These are phyloP conservation scores for Anthopleura xanthogrammica DNA, from an alignment of 92 coral and sea anemone species.

Conservation along the genomic window DNA sequence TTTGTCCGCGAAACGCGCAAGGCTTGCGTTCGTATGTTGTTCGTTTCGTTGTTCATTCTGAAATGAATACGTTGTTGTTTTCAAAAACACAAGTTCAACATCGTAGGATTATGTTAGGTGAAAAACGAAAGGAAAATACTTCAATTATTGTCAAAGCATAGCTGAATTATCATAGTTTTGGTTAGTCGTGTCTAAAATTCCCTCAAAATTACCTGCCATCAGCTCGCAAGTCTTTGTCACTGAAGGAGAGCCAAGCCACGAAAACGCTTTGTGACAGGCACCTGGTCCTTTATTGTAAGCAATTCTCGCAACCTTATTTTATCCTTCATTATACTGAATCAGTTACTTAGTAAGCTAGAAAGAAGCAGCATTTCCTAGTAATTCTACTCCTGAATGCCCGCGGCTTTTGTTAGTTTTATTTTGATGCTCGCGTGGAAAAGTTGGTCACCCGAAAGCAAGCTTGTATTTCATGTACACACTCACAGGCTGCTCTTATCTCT, in stretches of 20 bases:
- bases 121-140: not conserved
- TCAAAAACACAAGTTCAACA: constrained; percentile 1
- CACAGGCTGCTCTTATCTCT: constrained; percentile 10
- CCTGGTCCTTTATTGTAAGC: constrained; percentile 74
- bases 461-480: not conserved
- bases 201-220: constrained; percentile 7
- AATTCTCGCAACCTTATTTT: constrained; percentile 28
- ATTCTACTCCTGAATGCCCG: constrained; percentile 4
- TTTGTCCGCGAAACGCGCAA: not conserved
- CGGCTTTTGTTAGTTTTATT: constrained; percentile 25
- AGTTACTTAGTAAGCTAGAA: not conserved
- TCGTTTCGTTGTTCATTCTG: constrained; percentile 30
- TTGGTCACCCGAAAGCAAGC: not conserved
- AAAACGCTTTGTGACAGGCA: constrained; percentile 64
- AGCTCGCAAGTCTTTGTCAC: constrained; percentile 25
- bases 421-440: constrained; percentile 23
- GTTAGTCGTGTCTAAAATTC: not conserved
- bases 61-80: constrained; percentile 22
- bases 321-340: constrained; percentile 7
- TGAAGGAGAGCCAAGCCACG: constrained; percentile 11
- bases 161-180: constrained; percentile 4
- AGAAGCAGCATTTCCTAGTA: not conserved
- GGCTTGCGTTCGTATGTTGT: constrained; percentile 21
- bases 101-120: not conserved
- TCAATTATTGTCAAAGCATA: not conserved